Evolutionary conservation across 2,797 vertebrate genomes (phyloP), one percentile per base, ranked within the genome.

Genomic region (Pipistrellus pygmaeus): DNA sequence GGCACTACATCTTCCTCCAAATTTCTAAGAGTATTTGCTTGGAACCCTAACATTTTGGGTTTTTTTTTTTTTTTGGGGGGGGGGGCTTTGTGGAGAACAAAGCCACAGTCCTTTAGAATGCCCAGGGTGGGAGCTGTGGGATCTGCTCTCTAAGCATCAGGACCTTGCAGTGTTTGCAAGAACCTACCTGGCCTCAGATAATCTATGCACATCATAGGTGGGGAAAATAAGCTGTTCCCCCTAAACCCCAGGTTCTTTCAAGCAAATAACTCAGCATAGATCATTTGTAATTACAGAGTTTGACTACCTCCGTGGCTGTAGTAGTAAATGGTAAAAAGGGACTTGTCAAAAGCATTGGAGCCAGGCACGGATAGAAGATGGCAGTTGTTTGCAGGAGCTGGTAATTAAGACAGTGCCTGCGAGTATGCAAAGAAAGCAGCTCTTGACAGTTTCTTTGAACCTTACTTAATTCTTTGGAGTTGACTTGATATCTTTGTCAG

Each of bases 401-500:
- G 77, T 69, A 87, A 89, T 96, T 94, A 95, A 94, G 92, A 89
- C 73, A 68, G 51, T 73, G 48, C 85, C 91, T 84, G 55, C 69
- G 64, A 69, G 41, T 84, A 96, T 82, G 71, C 84, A 96, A 84
- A 87, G 89, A 95, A 96, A 93, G 12, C 30, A 93, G 10, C 85
- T 96, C 53, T 90, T 87, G 62, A 94, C 66, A 90, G 69, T 8
- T 87, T 94, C 86, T 95, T 85, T 91, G 62, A 71, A 80, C 38
- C 35, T 86, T 85, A 82, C 32, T 86, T 85, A 82, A 53, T 95
- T 95, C 88, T 95, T 90, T 81, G 73, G 46, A 55, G 46, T 97
- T 95, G 91, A 83, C 35, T 95, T 93, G 90, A 91, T 94, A 53
- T 91, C 84, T 97, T 80, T 95, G 95, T 97, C 91, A 95, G 81